Evolutionary conservation across 2,888 invertebrate species (phyloP), one percentile per base, ranked within the genome.

Genomic region (Himalopsyche japonica): DNA sequence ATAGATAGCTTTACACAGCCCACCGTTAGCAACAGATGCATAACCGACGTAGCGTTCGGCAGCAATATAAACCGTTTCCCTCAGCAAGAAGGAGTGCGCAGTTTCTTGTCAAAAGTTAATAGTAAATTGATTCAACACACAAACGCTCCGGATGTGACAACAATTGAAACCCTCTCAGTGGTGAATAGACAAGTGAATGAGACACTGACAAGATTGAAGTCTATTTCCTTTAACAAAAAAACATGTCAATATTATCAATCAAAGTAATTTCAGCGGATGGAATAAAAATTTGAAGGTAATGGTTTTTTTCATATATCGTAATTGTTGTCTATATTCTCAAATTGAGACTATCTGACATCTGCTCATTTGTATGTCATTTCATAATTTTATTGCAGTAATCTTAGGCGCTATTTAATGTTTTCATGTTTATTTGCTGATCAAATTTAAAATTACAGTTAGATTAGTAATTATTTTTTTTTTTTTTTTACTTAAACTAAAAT

Each of bases 151-250:
- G 81, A 85, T 24, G 30, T 47, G 27, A 57, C 37, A 24, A 49
- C 82, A n/a, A 49, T 85, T 1, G 78, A 83, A 34, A 47, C 47
- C 4, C 70, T 85, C 70, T 57, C 77, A 7, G 15, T 7, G 27
- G 80, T 85, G 43, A 80, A 80, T 24, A 57, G 20, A 12, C 85
- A 83, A 47, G 37, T 85, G 32, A 64, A 37, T 8, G 48, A 76
- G 20, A 47, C 64, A 43, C n/a, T 83, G 32, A 32, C 27, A 12
- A 82, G 81, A 24, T 81, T 85, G 85, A 85, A 81, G 70, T 70
- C 81, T 18, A 34, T 83, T n/a, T 79, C 82, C 24, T 78, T 43
- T 20, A 79, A 48, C 18, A 81, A 48, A 32, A 84, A 84, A 76
- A 76, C 76, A 2, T 47, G 32, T 24, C 78, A 57, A 57, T 1